phyloP scores from a whole-genome alignment of 1,140 invertebrate genomes.

The Drosophila tristis region DNA sequence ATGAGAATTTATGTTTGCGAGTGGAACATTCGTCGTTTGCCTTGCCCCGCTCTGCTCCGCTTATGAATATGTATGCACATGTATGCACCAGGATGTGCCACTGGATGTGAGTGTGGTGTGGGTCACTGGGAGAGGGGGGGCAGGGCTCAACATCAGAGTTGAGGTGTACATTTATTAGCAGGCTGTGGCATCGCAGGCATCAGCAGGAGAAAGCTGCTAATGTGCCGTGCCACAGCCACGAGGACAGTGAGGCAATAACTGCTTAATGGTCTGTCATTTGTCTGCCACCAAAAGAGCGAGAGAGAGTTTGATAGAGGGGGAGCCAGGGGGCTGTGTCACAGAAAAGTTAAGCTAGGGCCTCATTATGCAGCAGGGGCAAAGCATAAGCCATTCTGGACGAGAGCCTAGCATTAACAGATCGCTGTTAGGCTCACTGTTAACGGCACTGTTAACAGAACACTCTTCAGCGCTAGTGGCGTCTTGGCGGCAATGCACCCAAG shows the following conservation, averaged over 20 bases:
- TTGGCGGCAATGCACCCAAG: no score
- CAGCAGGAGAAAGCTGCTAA: constrained; percentile 65
- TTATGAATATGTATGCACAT: no score
- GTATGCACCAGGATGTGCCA: no score
- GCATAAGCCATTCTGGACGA: not conserved
- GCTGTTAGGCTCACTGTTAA: constrained; percentile 3
- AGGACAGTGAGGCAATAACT: constrained; percentile 69
- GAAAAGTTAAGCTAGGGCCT: constrained; percentile 21
- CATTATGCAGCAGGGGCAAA: constrained; percentile 37
- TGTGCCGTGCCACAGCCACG: constrained; percentile 43
- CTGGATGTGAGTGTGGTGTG: no score
- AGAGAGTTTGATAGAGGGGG: not conserved
- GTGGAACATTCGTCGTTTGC: no score
- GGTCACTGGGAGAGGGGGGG: not conserved
- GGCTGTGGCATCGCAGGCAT: constrained; percentile 49
- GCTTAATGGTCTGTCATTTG: constrained; percentile 76
- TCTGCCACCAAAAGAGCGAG: constrained; percentile 26
- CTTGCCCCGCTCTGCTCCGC: no score
- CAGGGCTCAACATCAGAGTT: constrained; percentile 1
- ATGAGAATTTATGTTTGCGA: no score
- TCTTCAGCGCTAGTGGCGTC: no score
- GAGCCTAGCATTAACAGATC: not conserved
- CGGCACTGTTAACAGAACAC: no score
- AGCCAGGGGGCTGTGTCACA: not conserved
- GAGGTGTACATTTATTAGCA: constrained; percentile 74